phyloP scores from a whole-genome alignment of 2,113 vertebrate species.

The Crotophaga sulcirostris region DNA sequence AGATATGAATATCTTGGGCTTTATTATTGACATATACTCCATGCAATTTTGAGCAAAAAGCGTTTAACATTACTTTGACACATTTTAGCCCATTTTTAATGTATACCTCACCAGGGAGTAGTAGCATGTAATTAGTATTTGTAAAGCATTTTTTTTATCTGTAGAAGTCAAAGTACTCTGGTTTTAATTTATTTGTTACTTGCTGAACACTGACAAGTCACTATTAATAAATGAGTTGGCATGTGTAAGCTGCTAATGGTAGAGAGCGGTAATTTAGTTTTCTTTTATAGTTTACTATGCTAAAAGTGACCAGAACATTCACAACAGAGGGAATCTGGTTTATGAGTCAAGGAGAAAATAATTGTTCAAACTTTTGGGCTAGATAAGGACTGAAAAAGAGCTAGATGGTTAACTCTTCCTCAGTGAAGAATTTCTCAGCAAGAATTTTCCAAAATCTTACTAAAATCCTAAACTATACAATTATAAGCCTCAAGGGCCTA shows the following conservation, averaged over 20 bases:
- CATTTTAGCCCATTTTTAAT: conserved; percentile 43
- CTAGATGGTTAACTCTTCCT: background rate
- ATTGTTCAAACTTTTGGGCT: background rate
- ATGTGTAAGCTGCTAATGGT: background rate
- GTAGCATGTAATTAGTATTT: background rate
- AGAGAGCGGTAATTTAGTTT: background rate
- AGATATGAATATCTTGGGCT: background rate
- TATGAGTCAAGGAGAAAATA: background rate
- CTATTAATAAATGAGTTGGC: background rate
- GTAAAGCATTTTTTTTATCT: conserved; percentile 13
- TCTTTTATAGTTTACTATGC: background rate
- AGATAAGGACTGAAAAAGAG: background rate
- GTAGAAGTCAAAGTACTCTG: background rate
- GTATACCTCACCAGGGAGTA: background rate
- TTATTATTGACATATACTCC: background rate
- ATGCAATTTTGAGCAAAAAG: background rate
- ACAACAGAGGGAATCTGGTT: background rate
- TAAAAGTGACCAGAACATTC: background rate
- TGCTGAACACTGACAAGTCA: background rate
- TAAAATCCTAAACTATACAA: background rate
- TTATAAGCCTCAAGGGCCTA: background rate
- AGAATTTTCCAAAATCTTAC: background rate
- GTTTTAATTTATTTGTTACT: conserved; percentile 2
- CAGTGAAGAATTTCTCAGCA: background rate
- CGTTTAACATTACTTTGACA: conserved; percentile 16